Percentiles rank a stretch among this genome's conserved stretches.
Conservation (phyloP, 2,797 vertebrate species). For the Coracias cyanogaster region DNA sequence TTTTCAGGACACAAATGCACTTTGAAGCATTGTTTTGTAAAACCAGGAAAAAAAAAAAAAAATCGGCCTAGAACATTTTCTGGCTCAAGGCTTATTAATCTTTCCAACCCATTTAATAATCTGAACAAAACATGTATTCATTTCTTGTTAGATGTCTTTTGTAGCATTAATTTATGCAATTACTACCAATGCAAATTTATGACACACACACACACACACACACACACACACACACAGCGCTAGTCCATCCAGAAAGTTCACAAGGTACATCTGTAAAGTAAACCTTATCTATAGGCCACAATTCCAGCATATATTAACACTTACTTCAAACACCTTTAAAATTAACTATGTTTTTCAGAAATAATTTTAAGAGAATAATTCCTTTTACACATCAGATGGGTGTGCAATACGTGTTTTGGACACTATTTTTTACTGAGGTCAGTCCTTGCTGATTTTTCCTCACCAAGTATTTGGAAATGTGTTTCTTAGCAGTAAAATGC, state of each 20-base stretch:
- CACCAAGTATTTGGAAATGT: neutral
- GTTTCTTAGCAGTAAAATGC: neutral
- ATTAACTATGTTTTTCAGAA: neutral
- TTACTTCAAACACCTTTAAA: neutral
- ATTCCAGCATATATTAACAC: neutral
- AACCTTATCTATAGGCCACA: neutral
- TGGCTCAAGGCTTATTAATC: neutral
- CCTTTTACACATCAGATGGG: neutral
- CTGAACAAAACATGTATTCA: neutral
- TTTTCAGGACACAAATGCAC: neutral
- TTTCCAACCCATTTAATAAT: slow-evolving; percentile 6
- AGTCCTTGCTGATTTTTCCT: neutral
- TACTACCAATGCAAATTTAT: neutral
- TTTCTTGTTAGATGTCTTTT: neutral
- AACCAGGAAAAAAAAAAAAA: accelerated
- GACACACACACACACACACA: no score
- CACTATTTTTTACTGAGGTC: neutral
- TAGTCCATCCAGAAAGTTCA: neutral
- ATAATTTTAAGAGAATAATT: neutral
- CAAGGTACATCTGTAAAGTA: neutral
- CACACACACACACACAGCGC: no score
- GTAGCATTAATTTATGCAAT: neutral
- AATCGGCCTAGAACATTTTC: neutral
- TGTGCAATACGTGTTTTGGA: neutral
- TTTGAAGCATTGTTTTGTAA: neutral